Evolutionary conservation across 1,140 invertebrate genomes (phyloP), one percentile per base, ranked within the genome.

Genomic region (Zaprionus davidi): DNA sequence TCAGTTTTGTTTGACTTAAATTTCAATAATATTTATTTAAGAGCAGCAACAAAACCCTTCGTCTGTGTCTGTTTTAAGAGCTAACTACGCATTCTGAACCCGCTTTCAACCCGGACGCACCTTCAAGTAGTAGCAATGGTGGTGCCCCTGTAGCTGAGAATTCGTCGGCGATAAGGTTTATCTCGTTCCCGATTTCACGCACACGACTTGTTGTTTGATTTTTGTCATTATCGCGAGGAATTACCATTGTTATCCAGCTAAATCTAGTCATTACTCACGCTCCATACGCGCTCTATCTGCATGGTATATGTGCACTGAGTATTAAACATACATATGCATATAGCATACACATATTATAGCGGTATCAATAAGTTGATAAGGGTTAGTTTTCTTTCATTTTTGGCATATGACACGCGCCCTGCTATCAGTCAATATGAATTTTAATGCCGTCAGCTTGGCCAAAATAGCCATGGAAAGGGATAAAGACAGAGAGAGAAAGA

Each of bases 161-260:
- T 57, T 2, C 6, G 26, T 28, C 22, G 3, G 31, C 31, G 64
- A 68, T 68, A 60, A 73, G 64, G 26, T 53, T 26, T 57, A 67
- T 38, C 41, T 71, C 20, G n/a, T 53, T 38, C 3, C 20, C 55
- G 46, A 34, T 28, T 51, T 49, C 65, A 49, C 65, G 49, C 68
- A 68, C 63, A 71, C 72, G 70, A 79, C 76, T 63, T 9, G n/a
- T 70, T 76, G 84, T 88, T 88, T 84, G 28, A 81, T 90, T 62
- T 66, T 70, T 84, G 75, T 69, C 75, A 88, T 88, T 88, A 90
- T 90, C 85, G 67, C 78, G 59, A 84, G 84, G 84, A 88, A 88
- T 88, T 90, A 87, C 84, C 78, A 81, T 81, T 84, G 85, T 88
- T 87, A 87, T 87, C 84, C 84, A 69, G 78, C 74, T 81, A 84